Evolutionary conservation across 2,113 vertebrate genomes (phyloP).

Genomic region (Phylloscopus trochiloides): DNA sequence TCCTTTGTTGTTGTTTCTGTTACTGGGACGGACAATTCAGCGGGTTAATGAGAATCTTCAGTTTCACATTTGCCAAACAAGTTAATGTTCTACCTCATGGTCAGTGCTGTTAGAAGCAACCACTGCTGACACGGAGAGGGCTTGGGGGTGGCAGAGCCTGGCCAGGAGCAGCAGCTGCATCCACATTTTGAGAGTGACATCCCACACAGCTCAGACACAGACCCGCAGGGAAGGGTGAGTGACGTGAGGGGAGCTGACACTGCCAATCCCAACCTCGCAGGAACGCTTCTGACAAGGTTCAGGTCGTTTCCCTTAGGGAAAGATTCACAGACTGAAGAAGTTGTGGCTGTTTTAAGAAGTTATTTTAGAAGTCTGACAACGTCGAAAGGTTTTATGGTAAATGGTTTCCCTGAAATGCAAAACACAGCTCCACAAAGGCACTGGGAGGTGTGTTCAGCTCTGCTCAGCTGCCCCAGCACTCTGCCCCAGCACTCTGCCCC

Average conservation of each 20-base stretch:
- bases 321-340: neutral
- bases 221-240: neutral
- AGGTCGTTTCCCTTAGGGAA: neutral
- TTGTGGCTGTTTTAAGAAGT: neutral
- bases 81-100: neutral
- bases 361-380: neutral
- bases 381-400: neutral
- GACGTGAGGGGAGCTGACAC: accelerated
- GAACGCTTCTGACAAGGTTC: neutral
- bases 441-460: no score
- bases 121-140: neutral
- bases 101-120: neutral
- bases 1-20: neutral
- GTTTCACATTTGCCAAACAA: neutral
- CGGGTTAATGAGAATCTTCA: neutral
- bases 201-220: neutral
- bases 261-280: accelerated
- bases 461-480: neutral
- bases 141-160: accelerated
- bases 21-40: neutral
- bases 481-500: accelerated
- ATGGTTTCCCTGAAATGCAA: neutral
- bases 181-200: neutral
- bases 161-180: neutral
- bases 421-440: neutral